phyloP scores from a whole-genome alignment of 2,113 vertebrate genomes.

The Elanus axillaris region DNA sequence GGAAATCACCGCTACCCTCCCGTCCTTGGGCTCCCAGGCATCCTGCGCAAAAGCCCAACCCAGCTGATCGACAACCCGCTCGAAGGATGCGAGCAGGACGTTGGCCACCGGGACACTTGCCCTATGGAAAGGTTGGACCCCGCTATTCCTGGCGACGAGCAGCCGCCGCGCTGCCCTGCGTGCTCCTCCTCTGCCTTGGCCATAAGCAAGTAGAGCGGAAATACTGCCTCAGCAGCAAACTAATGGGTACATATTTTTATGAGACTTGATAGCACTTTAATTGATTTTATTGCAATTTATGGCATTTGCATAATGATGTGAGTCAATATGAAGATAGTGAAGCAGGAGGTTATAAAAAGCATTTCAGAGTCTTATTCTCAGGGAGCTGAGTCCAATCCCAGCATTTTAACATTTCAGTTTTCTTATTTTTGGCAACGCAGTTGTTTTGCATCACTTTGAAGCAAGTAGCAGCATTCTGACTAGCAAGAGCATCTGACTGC shows the following conservation, averaged over 20 bases:
- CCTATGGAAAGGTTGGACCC: rapidly evolving
- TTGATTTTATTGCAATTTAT: constrained; percentile 66
- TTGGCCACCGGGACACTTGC: neutral
- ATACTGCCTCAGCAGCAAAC: constrained; percentile 25
- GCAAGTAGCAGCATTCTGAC: neutral
- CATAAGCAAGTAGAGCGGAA: neutral
- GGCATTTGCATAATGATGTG: constrained; percentile 47
- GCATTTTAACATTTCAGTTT: neutral
- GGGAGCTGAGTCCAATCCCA: neutral
- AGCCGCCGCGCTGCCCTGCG: neutral
- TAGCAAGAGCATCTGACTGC: neutral
- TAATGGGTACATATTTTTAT: constrained; percentile 45
- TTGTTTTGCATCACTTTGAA: neutral
- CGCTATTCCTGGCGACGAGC: neutral
- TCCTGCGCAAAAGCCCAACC: neutral
- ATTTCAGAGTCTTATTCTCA: neutral
- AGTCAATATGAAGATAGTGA: constrained; percentile 14
- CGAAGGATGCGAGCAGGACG: rapidly evolving
- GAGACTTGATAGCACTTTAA: constrained; percentile 54
- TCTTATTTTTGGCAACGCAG: neutral
- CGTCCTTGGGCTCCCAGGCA: neutral
- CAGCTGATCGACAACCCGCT: neutral
- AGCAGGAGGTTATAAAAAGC: constrained; percentile 42
- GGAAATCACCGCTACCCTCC: neutral
- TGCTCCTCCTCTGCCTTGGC: neutral